Conservation (phyloP, 2,888 invertebrate species). For the Ferrisia virgata region DNA sequence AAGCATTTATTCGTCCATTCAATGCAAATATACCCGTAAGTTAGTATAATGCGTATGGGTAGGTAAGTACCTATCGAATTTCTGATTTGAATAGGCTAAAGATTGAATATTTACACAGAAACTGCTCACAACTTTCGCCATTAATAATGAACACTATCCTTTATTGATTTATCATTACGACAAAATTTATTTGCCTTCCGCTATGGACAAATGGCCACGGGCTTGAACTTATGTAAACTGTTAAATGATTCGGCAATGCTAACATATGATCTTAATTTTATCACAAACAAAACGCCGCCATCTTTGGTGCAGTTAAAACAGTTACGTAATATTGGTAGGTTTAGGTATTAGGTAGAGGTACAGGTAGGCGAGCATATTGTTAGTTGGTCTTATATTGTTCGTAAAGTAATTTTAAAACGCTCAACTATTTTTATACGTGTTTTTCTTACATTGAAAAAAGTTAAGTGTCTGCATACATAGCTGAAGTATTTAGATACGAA, state of each 20-base stretch:
- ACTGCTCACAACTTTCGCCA: constrained; percentile 14
- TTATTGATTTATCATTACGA: constrained; percentile 39
- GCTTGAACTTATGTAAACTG: constrained; percentile 32
- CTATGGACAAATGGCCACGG: constrained; percentile 33
- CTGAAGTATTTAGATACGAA: no score
- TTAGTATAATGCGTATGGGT: not conserved
- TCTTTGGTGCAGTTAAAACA: constrained; percentile 1
- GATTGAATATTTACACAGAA: not conserved
- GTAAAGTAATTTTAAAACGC: constrained; percentile 12
- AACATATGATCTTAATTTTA: constrained; percentile 38
- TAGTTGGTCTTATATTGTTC: not conserved
- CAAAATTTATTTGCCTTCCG: constrained; percentile 39
- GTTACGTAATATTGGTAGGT: constrained; percentile 11
- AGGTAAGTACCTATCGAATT: not conserved
- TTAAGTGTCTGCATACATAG: not conserved
- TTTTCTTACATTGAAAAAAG: not conserved
- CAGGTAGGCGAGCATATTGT: not conserved
- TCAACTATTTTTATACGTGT: not conserved
- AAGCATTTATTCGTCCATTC: no score
- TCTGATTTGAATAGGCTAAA: not conserved
- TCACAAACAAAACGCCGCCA: constrained; percentile 37
- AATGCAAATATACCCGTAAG: no score
- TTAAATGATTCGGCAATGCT: constrained; percentile 7
- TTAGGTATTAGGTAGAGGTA: not conserved
- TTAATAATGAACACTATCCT: constrained; percentile 37